These are phyloP conservation scores for Isurus oxyrinchus DNA, from an alignment of 2,113 vertebrate genomes.

Conservation along the genomic window DNA sequence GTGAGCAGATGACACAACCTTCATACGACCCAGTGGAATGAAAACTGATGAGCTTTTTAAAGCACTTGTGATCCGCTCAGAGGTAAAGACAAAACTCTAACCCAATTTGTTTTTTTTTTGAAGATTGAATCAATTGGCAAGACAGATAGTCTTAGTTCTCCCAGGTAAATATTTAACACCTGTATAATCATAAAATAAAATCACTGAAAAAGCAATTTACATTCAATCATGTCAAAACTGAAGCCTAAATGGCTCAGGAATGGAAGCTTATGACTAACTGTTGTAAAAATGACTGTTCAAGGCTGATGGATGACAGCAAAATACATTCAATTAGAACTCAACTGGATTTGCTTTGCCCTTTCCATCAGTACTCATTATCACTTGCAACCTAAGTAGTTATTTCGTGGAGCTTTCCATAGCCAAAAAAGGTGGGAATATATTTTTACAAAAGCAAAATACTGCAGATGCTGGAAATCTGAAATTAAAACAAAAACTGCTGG, in stretches of 20 bases:
- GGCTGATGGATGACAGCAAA: background rate
- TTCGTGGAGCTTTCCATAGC: background rate
- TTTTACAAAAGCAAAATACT: no score
- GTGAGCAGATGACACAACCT: no score
- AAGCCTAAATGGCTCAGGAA: background rate
- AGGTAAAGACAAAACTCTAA: no score
- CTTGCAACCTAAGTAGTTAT: background rate
- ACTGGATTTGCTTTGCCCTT: background rate
- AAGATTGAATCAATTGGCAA: background rate
- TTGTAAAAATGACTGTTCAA: background rate
- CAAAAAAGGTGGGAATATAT: background rate
- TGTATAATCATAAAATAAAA: background rate
- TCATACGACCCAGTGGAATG: no score
- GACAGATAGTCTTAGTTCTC: background rate
- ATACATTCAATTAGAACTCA: background rate
- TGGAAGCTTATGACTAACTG: background rate
- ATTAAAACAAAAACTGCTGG: no score
- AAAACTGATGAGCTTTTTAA: no score
- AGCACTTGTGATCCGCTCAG: no score
- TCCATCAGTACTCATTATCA: background rate
- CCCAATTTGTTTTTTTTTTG: background rate
- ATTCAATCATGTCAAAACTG: background rate
- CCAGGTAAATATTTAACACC: background rate
- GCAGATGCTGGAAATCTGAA: no score
- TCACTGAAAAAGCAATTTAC: background rate